Evolutionary conservation across 2,888 invertebrate genomes (phyloP).

Genomic region (Venusia cambrica): DNA sequence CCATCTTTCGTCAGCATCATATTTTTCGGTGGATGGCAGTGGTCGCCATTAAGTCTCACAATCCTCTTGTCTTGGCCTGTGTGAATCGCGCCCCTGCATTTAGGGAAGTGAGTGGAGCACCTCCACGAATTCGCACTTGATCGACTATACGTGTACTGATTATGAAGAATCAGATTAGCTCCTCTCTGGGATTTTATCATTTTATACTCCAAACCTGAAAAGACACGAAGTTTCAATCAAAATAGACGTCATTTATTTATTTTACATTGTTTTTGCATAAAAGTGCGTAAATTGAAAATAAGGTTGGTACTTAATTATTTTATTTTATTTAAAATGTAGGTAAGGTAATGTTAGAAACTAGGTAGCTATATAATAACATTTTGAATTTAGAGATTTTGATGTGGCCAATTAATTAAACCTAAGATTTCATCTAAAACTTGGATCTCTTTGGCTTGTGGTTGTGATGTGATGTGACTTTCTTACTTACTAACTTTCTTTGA

Average conservation of each 20-base stretch:
- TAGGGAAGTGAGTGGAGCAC: conserved; percentile 27
- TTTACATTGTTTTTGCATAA: too few species aligned
- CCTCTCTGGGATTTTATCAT: conserved; percentile 34
- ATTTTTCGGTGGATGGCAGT: conserved; percentile 4
- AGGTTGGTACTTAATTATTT: too few species aligned
- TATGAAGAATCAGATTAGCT: conserved; percentile 29
- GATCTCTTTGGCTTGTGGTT: too few species aligned
- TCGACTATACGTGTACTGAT: conserved; percentile 31
- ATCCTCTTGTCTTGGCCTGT: not conserved
- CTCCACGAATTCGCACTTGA: conserved; percentile 25
- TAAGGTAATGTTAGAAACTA: too few species aligned
- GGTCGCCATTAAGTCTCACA: not conserved
- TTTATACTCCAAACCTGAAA: conserved; percentile 19
- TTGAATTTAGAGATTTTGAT: too few species aligned
- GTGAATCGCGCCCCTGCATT: conserved; percentile 5
- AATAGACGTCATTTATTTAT: not conserved
- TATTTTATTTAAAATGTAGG: too few species aligned
- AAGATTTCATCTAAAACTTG: too few species aligned
- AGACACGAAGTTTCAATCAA: not conserved
- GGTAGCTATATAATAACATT: too few species aligned
- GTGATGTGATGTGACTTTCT: too few species aligned
- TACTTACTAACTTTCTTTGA: too few species aligned
- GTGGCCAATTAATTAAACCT: too few species aligned
- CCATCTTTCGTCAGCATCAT: not conserved
- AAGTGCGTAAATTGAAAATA: too few species aligned